Base-by-base conservation (phyloP, 2,888 invertebrate genomes). In the Seira ritae region DNA sequence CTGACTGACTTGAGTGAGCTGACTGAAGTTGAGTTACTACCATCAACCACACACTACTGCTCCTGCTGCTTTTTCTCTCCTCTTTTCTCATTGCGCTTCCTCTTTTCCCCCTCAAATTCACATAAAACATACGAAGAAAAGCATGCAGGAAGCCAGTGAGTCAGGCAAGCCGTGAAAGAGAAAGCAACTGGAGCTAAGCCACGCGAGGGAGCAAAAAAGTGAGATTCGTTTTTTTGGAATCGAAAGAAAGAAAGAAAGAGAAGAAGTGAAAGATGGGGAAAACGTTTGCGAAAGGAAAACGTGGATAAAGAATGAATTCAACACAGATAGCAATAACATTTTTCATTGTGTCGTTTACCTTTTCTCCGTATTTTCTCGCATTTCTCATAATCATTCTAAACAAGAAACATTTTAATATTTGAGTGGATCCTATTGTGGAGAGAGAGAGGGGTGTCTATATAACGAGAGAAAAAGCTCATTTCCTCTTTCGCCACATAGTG, bases 81-180 rank as follows among this genome's bases (percentile, higher is more conserved):
- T 65, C 24, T 60, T 67, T 46, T 17, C 22, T 22, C 65, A 65
- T 55, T 55, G 55, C 65, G 22, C 65, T 65, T 65, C 65, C 65
- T 65, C 20, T 65, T 65, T 20, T 20, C 65, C 22, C 65, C 65
- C 22, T 65, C 65, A 19, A 65, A 22, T 22, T 65, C 65, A 76
- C 50, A 76, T 55, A 76, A 74, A 67, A 76, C 76, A 76, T 19
- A 55, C 24, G 66, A 24, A 46, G 15, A 55, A 17, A 67, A 19
- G 76, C 76, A 67, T 68, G 76, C 55, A 76, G 76, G 68, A 76
- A 76, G 68, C 76, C 76, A 76, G 76, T 76, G 76, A 76, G 76
- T 76, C 76, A 76, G 76, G 50, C 72, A 46, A 72, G 72, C 55
- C 71, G 55, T 55, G 55, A 55, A 55, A 55, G 55, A 55, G 55